Evolutionary conservation across 2,113 vertebrate species (phyloP).

Genomic region (Ammodytes marinus): DNA sequence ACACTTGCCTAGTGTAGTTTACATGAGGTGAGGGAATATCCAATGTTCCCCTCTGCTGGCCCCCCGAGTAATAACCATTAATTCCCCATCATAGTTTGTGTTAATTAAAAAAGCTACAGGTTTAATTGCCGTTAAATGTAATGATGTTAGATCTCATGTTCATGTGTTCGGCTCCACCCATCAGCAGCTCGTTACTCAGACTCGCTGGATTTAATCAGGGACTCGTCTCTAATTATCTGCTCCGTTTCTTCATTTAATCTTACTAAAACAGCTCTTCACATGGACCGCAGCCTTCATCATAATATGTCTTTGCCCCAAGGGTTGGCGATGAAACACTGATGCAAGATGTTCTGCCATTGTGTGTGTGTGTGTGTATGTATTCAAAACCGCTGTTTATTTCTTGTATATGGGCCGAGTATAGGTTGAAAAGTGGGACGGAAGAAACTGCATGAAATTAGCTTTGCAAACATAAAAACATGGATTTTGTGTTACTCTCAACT

Average conservation of each 20-base stretch:
- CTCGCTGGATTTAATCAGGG: constrained; percentile 81
- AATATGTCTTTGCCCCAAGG: constrained; percentile 24
- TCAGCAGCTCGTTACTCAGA: constrained; percentile 79
- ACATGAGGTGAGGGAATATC: constrained; percentile 45
- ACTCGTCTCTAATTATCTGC: constrained; percentile 82
- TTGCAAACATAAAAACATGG: background rate
- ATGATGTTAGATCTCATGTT: constrained; percentile 85
- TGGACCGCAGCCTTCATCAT: constrained; percentile 41
- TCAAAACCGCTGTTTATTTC: background rate
- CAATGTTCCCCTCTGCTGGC: constrained; percentile 57
- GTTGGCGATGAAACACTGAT: constrained; percentile 44
- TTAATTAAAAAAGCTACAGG: constrained; percentile 86
- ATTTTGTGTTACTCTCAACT: background rate
- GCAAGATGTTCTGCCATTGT: constrained; percentile 20
- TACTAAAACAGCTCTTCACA: constrained; percentile 55
- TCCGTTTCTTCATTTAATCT: constrained; percentile 80
- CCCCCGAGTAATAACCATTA: constrained; percentile 82
- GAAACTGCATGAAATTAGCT: constrained; percentile 4
- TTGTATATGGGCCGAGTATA: background rate
- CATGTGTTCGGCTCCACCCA: constrained; percentile 78
- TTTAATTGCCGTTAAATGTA: constrained; percentile 85
- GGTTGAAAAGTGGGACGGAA: background rate
- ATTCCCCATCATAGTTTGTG: constrained; percentile 84
- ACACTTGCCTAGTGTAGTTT: constrained; percentile 33
- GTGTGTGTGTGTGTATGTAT: background rate